Conservation (phyloP, 1,140 invertebrate genomes). For the Epicauta chinensis region DNA sequence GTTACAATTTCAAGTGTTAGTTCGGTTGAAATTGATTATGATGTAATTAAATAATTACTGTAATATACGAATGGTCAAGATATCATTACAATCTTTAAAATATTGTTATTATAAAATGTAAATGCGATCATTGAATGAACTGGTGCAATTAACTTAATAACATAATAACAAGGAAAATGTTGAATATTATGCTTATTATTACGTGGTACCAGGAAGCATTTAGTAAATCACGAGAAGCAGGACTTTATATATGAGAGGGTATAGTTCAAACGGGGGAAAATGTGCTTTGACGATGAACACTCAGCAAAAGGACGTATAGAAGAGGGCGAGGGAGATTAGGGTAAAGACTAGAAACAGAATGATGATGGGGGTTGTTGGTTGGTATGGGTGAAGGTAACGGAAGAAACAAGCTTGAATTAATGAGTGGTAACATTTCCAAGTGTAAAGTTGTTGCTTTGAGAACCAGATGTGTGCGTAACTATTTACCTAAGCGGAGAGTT, state of each 20-base stretch:
- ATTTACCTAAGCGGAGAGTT: conserved; percentile 23
- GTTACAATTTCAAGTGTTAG: no score
- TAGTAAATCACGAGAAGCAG: conserved; percentile 14
- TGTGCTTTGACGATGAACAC: conserved; percentile 11
- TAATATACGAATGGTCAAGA: no score
- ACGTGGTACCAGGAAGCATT: conserved; percentile 11
- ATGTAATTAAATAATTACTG: no score
- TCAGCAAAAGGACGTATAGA: conserved; percentile 2
- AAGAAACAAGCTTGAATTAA: conserved; percentile 26
- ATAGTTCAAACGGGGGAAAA: conserved; percentile 1
- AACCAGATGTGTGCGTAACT: conserved; percentile 29
- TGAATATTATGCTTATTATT: conserved; percentile 15
- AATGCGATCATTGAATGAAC: conserved; percentile 6
- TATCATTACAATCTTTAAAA: no score
- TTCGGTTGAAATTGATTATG: no score
- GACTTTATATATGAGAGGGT: conserved; percentile 8
- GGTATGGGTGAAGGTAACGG: conserved; percentile 1
- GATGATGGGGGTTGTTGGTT: background rate
- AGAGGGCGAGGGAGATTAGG: no score
- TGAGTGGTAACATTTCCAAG: conserved; percentile 30
- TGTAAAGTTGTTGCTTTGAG: conserved; percentile 29
- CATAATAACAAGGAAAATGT: conserved; percentile 12
- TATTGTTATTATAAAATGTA: no score
- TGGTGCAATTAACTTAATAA: conserved; percentile 13
- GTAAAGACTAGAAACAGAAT: no score